Evolutionary conservation across 2,797 vertebrate genomes (phyloP).

Genomic region (Lutjanus argentimaculatus): DNA sequence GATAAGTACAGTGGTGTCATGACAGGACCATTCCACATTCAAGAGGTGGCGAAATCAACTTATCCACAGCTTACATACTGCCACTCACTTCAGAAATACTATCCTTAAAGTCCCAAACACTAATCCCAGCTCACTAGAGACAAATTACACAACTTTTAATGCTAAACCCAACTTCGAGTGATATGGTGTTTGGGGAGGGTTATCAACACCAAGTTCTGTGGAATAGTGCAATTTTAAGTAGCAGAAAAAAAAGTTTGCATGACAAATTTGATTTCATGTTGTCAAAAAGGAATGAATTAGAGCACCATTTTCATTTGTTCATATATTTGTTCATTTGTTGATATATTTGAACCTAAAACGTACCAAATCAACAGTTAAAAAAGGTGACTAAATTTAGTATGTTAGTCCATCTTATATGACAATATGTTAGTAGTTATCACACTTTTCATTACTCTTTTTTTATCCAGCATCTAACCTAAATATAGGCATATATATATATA

Average conservation of each 20-base stretch:
- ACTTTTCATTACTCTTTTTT: not conserved
- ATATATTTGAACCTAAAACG: not conserved
- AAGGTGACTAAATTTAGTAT: not conserved
- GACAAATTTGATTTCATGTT: not conserved
- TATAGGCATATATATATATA: not conserved
- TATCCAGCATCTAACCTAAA: not conserved
- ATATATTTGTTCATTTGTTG: not conserved
- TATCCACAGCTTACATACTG: slow-evolving; percentile 6
- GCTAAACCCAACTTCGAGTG: not conserved
- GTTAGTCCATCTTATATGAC: not conserved
- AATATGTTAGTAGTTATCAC: not conserved
- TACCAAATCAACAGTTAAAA: not conserved
- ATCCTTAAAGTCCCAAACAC: slow-evolving; percentile 1
- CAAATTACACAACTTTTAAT: slow-evolving; percentile 8
- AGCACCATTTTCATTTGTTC: not conserved
- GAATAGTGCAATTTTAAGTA: not conserved
- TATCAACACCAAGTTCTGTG: not conserved
- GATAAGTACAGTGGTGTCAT: not conserved
- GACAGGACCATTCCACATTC: not conserved
- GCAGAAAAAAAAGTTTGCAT: slow-evolving; percentile 5
- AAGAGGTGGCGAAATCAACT: not conserved
- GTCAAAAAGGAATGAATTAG: not conserved
- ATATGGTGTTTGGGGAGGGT: not conserved
- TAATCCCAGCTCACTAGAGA: slow-evolving; percentile 20
- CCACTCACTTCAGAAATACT: slow-evolving; percentile 2